These are phyloP conservation scores for Acanthosepion pharaonis DNA, from an alignment of 2,888 invertebrate genomes.

Conservation along the genomic window DNA sequence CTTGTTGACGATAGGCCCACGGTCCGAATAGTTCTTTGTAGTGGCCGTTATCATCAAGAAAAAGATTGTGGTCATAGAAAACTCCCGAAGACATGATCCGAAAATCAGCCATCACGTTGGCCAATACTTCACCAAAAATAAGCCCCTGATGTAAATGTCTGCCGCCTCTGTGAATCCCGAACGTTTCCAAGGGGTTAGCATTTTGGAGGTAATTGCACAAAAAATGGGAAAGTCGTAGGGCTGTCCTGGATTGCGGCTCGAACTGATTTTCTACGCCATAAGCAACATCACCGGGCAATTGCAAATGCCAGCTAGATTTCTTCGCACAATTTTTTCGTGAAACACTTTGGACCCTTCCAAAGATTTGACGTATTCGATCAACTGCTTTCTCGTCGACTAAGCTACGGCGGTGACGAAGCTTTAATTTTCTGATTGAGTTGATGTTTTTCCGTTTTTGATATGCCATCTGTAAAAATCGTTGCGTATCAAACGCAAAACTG, in stretches of 20 bases:
- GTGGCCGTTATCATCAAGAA: constrained; percentile 78
- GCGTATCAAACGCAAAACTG: neutral
- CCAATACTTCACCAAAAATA: constrained; percentile 94
- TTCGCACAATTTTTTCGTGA: constrained; percentile 55
- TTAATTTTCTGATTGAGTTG: neutral
- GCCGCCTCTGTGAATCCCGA: constrained; percentile 57
- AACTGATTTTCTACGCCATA: constrained; percentile 90
- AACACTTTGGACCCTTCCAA: constrained; percentile 55
- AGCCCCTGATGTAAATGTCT: constrained; percentile 80
- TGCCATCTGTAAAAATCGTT: neutral
- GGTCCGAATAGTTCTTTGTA: constrained; percentile 65
- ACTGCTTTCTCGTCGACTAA: constrained; percentile 50
- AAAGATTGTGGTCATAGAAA: constrained; percentile 90
- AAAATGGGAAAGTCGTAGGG: constrained; percentile 93
- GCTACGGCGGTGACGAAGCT: neutral
- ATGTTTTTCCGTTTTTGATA: neutral
- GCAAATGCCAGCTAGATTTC: constrained; percentile 82
- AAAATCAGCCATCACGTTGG: constrained; percentile 89
- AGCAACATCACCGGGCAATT: constrained; percentile 87
- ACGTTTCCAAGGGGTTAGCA: constrained; percentile 59
- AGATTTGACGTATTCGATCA: constrained; percentile 55
- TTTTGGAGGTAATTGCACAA: constrained; percentile 90
- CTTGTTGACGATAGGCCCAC: constrained; percentile 58
- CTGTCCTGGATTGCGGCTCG: constrained; percentile 94
- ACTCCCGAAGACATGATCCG: constrained; percentile 92